A percentile compares a stretch with the other conserved stretches of the same genome.
phyloP scores from a whole-genome alignment of 2,113 vertebrate genomes.

The Gadus macrocephalus region DNA sequence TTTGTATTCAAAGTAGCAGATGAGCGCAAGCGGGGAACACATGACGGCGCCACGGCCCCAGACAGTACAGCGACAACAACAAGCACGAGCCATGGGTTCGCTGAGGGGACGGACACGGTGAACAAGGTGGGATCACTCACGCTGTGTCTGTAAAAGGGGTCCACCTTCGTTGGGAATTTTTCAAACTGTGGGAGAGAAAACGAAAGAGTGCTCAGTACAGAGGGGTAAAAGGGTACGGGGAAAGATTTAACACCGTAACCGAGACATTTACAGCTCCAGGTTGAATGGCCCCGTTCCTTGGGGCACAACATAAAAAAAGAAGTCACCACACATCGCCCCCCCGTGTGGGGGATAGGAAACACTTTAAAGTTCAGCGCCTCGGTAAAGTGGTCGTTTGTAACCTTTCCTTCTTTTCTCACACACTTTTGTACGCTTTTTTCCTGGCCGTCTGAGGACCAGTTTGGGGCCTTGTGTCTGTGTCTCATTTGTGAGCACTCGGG shows the following conservation, averaged over 20 bases:
- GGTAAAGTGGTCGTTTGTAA: too few relatives aligned
- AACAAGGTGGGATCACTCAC: slow-evolving; percentile 78
- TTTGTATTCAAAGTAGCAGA: slow-evolving; percentile 23
- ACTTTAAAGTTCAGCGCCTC: background rate
- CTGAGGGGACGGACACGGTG: background rate
- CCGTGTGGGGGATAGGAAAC: too few relatives aligned
- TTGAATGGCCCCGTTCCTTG: background rate
- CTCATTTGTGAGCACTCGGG: slow-evolving; percentile 28
- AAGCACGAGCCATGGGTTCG: too few relatives aligned
- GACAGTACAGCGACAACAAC: slow-evolving; percentile 1
- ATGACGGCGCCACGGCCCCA: slow-evolving; percentile 1
- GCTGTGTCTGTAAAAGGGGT: slow-evolving; percentile 99
- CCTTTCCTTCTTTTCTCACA: too few relatives aligned
- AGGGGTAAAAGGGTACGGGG: too few relatives aligned
- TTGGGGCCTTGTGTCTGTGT: background rate
- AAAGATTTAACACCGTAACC: too few relatives aligned
- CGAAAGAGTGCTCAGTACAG: slow-evolving; percentile 42
- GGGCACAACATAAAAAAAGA: slow-evolving; percentile 20
- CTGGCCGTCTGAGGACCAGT: too few relatives aligned
- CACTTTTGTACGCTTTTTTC: too few relatives aligned
- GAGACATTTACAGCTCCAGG: background rate
- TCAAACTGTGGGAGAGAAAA: slow-evolving; percentile 93
- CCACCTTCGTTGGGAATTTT: slow-evolving; percentile 98
- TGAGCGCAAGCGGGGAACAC: slow-evolving; percentile 21
- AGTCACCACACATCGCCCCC: slow-evolving; percentile 4